Evolutionary conservation across 92 coral and sea anemone species (phyloP).

Genomic region (Zoanthus gigantus): DNA sequence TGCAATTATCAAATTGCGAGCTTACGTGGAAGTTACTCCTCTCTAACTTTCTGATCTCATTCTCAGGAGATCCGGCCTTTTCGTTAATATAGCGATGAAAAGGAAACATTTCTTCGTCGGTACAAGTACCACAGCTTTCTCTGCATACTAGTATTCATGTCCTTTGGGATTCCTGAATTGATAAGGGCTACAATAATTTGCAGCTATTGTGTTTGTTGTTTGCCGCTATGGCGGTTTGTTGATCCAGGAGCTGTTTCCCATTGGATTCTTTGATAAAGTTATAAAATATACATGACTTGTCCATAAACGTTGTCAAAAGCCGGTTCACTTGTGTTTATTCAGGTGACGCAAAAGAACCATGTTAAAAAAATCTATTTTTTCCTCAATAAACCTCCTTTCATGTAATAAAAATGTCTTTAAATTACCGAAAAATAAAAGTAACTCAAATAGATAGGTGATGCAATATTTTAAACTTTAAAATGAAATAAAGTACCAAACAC

Average conservation of each 20-base stretch:
- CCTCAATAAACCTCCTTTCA: no score
- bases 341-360: no score
- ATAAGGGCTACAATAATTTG: neutral
- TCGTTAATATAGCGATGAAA: slow-evolving; percentile 31
- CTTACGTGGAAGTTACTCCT: slow-evolving; percentile 29
- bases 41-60: slow-evolving; percentile 17
- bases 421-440: no score
- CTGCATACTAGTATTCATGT: neutral
- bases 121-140: neutral
- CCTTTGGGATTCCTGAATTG: slow-evolving; percentile 28
- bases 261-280: slow-evolving; percentile 40
- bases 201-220: slow-evolving; percentile 53
- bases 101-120: slow-evolving; percentile 13
- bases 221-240: slow-evolving; percentile 65
- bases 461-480: no score
- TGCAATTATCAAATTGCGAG: slow-evolving; percentile 10
- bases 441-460: no score
- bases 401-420: no score
- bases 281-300: slow-evolving; percentile 60
- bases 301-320: neutral
- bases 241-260: slow-evolving; percentile 44
- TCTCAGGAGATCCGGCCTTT: neutral
- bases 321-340: neutral
- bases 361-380: no score
- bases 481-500: no score